Base-by-base conservation (phyloP, 1,140 invertebrate species). In the Xylocopa sonorina region DNA sequence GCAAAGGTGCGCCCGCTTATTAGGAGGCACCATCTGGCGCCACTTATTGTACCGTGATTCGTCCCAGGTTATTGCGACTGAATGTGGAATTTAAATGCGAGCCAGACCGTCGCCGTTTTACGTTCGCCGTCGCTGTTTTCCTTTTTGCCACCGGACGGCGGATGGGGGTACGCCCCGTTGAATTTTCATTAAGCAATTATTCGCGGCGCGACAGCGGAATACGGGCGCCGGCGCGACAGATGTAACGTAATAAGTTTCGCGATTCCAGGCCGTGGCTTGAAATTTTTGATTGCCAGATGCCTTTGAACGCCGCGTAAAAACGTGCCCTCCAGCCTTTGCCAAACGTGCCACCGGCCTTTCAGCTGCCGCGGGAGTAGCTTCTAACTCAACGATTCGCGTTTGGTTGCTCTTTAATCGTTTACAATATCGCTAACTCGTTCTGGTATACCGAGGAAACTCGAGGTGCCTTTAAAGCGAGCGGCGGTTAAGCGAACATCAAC, bases 41-140 rank as follows among this genome's bases (percentile, higher is more conserved):
- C 86, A 78, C 71, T 88, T 86, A 86, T 88, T 87, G 76, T 76
- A 64, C 69, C 74, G 67, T 48, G 68, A 81, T 86, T 87, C 75
- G 55, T 83, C 51, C 75, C 57, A 12, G 57, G 48, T 58, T 87
- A 84, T 85, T 84, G 73, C 72, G 29, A 76, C 57, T 55, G 43
- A 74, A 72, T 66, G 62, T 68, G 48, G 50, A 76, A 82, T 84
- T 84, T 78, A 81, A 81, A 85, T 81, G 43, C 55, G 32, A 67
- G 41, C 27, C 21, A 38, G 2, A 10, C 43, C n/a, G 21, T n/a
- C 24, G 27, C 2, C 74, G 64, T 69, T 69, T 60, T 18, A 60
- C 75, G 55, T 34, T 38, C 63, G 5, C 29, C 12, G 21, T 9
- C 27, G 38, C 34, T 41, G 66, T 41, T 58, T 69, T 71, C 46